phyloP scores from a whole-genome alignment of 1,140 invertebrate genomes.

The Acromyrmex charruanus region DNA sequence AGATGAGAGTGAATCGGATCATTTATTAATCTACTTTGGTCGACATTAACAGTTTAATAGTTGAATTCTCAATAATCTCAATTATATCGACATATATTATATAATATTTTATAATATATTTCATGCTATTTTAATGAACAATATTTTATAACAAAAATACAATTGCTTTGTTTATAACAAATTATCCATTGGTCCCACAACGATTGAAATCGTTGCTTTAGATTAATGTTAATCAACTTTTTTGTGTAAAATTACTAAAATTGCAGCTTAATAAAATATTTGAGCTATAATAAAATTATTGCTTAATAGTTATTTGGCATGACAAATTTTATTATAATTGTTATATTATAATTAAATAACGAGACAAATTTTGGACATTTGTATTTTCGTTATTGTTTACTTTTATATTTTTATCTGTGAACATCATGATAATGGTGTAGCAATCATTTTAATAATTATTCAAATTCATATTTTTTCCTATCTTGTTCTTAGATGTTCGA shows the following conservation, averaged over 20 bases:
- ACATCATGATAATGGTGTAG: neutral
- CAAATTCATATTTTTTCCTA: neutral
- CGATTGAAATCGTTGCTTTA: neutral
- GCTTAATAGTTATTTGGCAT: neutral
- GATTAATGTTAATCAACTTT: neutral
- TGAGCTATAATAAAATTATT: neutral
- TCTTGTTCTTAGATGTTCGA: neutral
- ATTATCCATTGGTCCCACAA: slow-evolving; percentile 39
- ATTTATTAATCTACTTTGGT: slow-evolving; percentile 29
- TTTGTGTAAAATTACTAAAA: slow-evolving; percentile 5
- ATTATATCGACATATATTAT: neutral
- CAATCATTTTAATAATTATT: slow-evolving; percentile 17
- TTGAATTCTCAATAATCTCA: slow-evolving; percentile 3
- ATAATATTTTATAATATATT: slow-evolving; percentile 35
- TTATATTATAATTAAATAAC: neutral
- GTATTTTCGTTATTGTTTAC: neutral
- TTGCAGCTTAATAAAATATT: neutral
- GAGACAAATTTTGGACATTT: slow-evolving; percentile 10
- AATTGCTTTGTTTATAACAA: neutral
- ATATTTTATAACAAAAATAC: neutral
- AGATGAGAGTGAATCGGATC: neutral
- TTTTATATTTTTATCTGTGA: neutral
- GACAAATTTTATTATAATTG: neutral
- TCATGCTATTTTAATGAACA: neutral
- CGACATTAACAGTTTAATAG: slow-evolving; percentile 22